A percentile compares a stretch with the other conserved stretches of the same genome.
Evolutionary conservation across 2,113 vertebrate species (phyloP).

Genomic region (Pelmatolapia mariae): DNA sequence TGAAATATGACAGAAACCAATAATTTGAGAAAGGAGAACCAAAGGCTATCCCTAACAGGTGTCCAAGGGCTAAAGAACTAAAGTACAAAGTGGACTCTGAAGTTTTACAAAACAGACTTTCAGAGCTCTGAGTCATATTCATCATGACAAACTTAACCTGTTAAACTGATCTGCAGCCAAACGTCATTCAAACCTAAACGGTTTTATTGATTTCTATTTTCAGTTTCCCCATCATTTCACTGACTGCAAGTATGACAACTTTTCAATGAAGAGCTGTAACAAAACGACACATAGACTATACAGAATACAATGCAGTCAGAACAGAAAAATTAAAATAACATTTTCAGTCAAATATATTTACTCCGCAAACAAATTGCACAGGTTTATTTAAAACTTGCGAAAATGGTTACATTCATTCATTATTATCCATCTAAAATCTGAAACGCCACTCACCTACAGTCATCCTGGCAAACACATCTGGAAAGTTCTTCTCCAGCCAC

Average conservation of each 20-base stretch:
- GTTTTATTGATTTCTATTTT: background rate
- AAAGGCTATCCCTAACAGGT: background rate
- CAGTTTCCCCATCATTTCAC: background rate
- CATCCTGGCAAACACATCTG: slow-evolving; percentile 93
- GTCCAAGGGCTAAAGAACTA: background rate
- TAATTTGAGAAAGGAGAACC: background rate
- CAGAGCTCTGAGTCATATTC: background rate
- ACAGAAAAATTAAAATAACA: background rate
- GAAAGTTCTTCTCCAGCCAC: slow-evolving; percentile 99
- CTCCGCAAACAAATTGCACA: background rate
- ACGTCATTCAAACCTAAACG: background rate
- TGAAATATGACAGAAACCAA: background rate
- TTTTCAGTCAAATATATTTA: background rate
- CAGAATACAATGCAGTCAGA: background rate
- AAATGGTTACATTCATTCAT: background rate
- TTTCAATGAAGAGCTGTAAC: background rate
- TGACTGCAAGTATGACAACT: background rate
- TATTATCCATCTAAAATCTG: background rate
- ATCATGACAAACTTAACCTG: background rate
- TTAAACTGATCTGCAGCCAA: background rate
- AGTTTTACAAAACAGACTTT: background rate
- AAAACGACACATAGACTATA: background rate
- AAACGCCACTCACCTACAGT: slow-evolving; percentile 83
- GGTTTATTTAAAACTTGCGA: background rate
- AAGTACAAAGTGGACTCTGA: background rate